Evolutionary conservation across 2,113 vertebrate genomes (phyloP).

Genomic region (Phainopepla nitens): DNA sequence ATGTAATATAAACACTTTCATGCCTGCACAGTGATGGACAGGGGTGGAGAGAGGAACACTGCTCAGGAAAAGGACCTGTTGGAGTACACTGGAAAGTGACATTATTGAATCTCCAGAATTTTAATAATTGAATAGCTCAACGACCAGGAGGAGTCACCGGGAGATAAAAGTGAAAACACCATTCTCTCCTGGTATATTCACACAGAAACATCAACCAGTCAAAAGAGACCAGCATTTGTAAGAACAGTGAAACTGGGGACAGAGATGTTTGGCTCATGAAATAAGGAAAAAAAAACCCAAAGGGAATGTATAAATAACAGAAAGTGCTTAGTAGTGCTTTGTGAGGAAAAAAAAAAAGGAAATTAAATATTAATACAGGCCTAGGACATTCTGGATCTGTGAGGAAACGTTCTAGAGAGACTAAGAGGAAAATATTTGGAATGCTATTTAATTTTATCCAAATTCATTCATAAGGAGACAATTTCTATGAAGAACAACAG

Average conservation of each 20-base stretch:
- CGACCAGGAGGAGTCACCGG: not conserved
- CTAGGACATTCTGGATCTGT: not conserved
- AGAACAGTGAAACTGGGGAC: not conserved
- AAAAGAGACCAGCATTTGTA: not conserved
- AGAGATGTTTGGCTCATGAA: not conserved
- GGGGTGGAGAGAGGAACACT: not conserved
- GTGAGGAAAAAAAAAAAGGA: fast-evolving
- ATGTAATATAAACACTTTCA: not conserved
- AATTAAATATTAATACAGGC: not conserved
- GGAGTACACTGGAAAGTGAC: not conserved
- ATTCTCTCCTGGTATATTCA: not conserved
- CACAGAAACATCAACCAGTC: not conserved
- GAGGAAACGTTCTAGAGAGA: not conserved
- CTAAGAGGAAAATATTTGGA: not conserved
- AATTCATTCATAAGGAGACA: not conserved
- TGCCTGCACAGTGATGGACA: not conserved
- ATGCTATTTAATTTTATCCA: not conserved
- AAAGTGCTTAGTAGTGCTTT: not conserved
- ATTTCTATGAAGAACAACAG: not conserved
- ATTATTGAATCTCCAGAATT: not conserved
- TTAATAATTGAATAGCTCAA: not conserved
- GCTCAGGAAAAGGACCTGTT: not conserved
- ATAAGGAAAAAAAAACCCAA: not conserved
- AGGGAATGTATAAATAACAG: not conserved
- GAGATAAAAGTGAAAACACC: not conserved